Percentiles rank a stretch among this genome's conserved stretches.
Conservation (phyloP, 2,888 invertebrate genomes). For the Mesorhabditis spiculigera region DNA sequence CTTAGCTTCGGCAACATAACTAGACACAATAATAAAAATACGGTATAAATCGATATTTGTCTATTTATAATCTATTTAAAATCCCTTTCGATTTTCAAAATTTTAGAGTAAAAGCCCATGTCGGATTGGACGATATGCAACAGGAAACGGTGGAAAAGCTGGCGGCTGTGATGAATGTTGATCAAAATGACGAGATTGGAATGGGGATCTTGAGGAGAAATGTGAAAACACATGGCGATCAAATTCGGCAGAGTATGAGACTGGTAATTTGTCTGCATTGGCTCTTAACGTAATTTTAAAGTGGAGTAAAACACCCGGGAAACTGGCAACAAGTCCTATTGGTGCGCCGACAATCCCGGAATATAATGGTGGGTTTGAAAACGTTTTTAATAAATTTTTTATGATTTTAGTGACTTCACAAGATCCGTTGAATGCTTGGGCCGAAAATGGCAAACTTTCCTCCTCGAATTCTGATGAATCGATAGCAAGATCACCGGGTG, state of each 20-base stretch:
- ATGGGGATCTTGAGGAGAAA: not conserved
- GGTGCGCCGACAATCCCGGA: too few relatives aligned
- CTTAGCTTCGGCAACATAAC: too few relatives aligned
- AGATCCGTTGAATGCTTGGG: conserved; percentile 1
- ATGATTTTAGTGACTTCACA: not conserved
- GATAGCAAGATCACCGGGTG: not conserved
- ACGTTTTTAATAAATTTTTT: too few relatives aligned
- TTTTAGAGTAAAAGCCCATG: not conserved
- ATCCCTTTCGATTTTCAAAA: not conserved
- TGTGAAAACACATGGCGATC: not conserved
- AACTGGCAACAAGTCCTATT: too few relatives aligned
- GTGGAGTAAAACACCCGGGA: not conserved
- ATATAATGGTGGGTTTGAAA: too few relatives aligned
- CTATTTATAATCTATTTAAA: too few relatives aligned
- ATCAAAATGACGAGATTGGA: not conserved
- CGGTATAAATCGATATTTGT: too few relatives aligned
- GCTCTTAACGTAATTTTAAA: not conserved
- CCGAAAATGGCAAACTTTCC: not conserved
- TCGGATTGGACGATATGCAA: not conserved
- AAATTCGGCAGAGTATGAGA: not conserved
- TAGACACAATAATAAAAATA: too few relatives aligned
- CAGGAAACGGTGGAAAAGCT: not conserved
- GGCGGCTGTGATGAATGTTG: not conserved
- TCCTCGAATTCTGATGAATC: not conserved
- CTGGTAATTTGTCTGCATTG: not conserved